phyloP scores from a whole-genome alignment of 2,888 invertebrate species.

The Scelioninae gen. 2 region DNA sequence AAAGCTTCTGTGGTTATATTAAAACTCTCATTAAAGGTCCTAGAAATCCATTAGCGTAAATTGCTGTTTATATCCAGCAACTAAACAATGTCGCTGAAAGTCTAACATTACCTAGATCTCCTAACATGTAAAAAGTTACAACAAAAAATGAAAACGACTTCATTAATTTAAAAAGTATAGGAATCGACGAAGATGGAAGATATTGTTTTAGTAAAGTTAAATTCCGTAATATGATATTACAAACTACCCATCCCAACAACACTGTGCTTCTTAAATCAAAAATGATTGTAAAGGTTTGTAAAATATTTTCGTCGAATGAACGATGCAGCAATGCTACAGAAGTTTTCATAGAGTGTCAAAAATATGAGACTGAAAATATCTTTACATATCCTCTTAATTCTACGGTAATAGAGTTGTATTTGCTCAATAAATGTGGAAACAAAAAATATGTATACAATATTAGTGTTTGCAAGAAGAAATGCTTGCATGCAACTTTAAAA shows the following conservation, averaged over 20 bases:
- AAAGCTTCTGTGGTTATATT: constrained; percentile 7
- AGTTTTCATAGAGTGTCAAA: constrained; percentile 15
- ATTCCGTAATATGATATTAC: constrained; percentile 5
- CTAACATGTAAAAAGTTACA: background rate
- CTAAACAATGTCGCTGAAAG: constrained; percentile 12
- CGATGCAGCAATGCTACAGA: background rate
- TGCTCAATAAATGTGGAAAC: constrained; percentile 4
- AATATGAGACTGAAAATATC: background rate
- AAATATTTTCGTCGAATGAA: constrained; percentile 16
- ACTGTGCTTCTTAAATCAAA: constrained; percentile 2
- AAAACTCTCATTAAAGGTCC: constrained; percentile 15
- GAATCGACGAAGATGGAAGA: constrained; percentile 1
- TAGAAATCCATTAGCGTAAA: constrained; percentile 29
- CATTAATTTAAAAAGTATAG: constrained; percentile 4
- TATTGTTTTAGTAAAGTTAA: constrained; percentile 5
- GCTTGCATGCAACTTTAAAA: background rate
- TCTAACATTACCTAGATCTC: constrained; percentile 15
- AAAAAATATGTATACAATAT: background rate
- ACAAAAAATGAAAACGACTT: constrained; percentile 10
- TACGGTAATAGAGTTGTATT: background rate
- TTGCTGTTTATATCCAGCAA: constrained; percentile 18
- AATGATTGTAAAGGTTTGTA: constrained; percentile 13
- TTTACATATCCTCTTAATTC: constrained; percentile 9
- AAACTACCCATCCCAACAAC: constrained; percentile 18
- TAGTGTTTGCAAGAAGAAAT: constrained; percentile 8